Conservation (phyloP, 1,140 invertebrate genomes). For the Musca vetustissima region DNA sequence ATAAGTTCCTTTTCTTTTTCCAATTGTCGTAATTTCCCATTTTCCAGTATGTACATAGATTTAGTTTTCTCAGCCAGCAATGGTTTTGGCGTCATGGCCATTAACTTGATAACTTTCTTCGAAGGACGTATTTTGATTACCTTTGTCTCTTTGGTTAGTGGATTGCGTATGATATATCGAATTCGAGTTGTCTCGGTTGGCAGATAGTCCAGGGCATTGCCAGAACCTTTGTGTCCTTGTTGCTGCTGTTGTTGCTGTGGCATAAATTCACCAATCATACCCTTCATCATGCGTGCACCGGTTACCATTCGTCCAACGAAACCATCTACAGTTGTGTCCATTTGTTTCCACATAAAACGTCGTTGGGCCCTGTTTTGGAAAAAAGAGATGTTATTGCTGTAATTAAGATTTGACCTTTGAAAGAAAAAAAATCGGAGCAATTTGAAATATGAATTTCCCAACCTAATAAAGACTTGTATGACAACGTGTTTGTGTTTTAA, state of each 20-base stretch:
- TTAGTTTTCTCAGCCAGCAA: not conserved
- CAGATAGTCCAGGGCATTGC: constrained; percentile 40
- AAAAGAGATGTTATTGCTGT: too few relatives aligned
- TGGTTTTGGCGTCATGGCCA: constrained; percentile 17
- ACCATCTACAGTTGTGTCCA: constrained; percentile 47
- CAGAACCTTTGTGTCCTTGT: not conserved
- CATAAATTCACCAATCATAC: constrained; percentile 41
- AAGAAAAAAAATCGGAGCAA: too few relatives aligned
- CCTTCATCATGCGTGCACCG: constrained; percentile 41
- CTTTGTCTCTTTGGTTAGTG: constrained; percentile 48
- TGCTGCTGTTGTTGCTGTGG: constrained; percentile 26
- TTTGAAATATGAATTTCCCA: too few relatives aligned
- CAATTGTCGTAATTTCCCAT: constrained; percentile 36
- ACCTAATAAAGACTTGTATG: too few relatives aligned
- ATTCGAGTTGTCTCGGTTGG: constrained; percentile 48
- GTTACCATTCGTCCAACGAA: constrained; percentile 42
- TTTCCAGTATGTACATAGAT: not conserved
- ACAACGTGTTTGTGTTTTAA: too few relatives aligned
- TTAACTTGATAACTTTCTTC: constrained; percentile 46
- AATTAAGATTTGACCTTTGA: too few relatives aligned
- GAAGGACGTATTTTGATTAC: constrained; percentile 44
- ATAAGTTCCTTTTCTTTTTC: constrained; percentile 50
- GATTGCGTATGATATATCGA: constrained; percentile 48
- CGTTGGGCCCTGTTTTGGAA: constrained; percentile 42
- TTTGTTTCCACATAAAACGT: constrained; percentile 52